Conservation (phyloP, 2,888 invertebrate genomes). For the Thumatha senex region DNA sequence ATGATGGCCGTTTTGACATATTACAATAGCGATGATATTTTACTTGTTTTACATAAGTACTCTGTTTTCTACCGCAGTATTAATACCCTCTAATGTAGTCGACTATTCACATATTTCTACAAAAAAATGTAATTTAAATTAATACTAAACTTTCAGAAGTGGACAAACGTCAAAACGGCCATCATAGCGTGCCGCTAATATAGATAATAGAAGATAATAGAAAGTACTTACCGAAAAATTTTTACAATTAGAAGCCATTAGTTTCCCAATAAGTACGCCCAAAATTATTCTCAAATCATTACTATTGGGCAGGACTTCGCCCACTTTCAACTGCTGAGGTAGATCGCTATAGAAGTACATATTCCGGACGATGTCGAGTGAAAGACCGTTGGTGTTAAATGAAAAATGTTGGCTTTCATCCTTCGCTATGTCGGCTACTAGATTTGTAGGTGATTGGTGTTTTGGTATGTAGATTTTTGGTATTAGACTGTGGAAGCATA, state of each 20-base stretch:
- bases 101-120: no score
- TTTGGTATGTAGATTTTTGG: constrained; percentile 58
- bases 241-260: constrained; percentile 86
- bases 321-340: constrained; percentile 53
- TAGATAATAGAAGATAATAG: no score
- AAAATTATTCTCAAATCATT: constrained; percentile 49
- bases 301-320: constrained; percentile 25
- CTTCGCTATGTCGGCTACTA: constrained; percentile 55
- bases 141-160: no score
- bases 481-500: constrained; percentile 52
- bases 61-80: no score
- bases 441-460: constrained; percentile 51
- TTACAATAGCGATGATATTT: no score
- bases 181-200: no score
- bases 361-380: constrained; percentile 59
- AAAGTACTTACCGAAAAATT: constrained; percentile 84
- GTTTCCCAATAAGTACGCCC: constrained; percentile 54
- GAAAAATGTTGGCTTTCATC: constrained; percentile 52
- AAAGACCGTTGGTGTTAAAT: constrained; percentile 47
- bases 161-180: no score
- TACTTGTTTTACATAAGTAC: no score
- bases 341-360: constrained; percentile 71
- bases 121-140: no score
- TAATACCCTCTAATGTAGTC: no score
- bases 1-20: no score